Conservation (phyloP, 2,797 vertebrate genomes). For the Poeciliopsis infans region DNA sequence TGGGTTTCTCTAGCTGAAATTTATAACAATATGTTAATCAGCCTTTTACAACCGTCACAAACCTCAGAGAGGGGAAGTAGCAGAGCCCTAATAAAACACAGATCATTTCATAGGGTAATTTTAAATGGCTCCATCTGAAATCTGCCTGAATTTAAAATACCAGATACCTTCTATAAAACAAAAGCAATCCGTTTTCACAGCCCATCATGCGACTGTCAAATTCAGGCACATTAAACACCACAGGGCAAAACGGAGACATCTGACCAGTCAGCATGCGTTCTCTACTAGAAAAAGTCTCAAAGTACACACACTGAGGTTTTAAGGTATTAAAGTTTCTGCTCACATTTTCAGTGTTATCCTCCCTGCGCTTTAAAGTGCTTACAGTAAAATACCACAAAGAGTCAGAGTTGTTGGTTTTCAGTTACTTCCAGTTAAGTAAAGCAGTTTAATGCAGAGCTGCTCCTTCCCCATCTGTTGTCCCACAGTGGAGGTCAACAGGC, state of each 20-base stretch:
- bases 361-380: background rate
- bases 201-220: background rate
- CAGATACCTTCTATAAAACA: background rate
- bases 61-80: background rate
- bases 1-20: background rate
- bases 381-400: background rate
- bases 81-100: background rate
- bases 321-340: background rate
- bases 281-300: background rate
- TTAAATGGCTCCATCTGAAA: background rate
- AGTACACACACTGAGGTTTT: background rate
- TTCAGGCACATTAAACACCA: background rate
- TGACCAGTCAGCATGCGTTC: background rate
- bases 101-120: conserved; percentile 1
- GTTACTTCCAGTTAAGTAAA: background rate
- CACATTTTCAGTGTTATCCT: background rate
- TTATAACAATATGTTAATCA: background rate
- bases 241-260: background rate
- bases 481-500: background rate
- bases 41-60: background rate
- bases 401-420: background rate
- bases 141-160: conserved; percentile 4
- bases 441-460: background rate
- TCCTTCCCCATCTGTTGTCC: background rate
- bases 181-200: background rate